Conservation (phyloP, 2,888 invertebrate genomes). For the Neuroscelio doddi region DNA sequence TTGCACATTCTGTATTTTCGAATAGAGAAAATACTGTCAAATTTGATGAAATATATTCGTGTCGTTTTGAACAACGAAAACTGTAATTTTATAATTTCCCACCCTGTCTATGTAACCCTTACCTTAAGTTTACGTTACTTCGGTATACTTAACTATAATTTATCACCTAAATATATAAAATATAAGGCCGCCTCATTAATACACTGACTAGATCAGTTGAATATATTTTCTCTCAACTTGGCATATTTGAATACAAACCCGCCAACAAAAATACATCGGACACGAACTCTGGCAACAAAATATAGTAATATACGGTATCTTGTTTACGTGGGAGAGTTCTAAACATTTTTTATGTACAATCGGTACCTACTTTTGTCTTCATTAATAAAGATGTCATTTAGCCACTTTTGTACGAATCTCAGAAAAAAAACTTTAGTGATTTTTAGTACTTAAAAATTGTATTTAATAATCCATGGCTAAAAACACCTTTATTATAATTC, state of each 20-base stretch:
- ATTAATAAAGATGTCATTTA: conserved; percentile 20
- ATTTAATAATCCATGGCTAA: neutral
- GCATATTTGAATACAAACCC: conserved; percentile 46
- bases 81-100: neutral
- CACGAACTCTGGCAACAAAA: conserved; percentile 64
- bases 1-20: no score
- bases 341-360: neutral
- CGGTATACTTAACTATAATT: conserved; percentile 26
- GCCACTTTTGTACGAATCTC: no score
- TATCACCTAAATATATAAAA: conserved; percentile 64
- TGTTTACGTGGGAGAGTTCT: no score
- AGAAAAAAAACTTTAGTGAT: no score
- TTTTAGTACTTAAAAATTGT: no score
- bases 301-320: conserved; percentile 51
- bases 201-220: conserved; percentile 72
- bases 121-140: conserved; percentile 23
- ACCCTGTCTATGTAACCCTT: conserved; percentile 10
- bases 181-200: conserved; percentile 72
- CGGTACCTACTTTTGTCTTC: no score
- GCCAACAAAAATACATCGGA: conserved; percentile 61
- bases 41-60: no score
- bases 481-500: neutral
- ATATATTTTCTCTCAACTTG: conserved; percentile 51
- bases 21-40: no score
- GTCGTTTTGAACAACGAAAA: neutral